Percentiles rank a stretch among this genome's conserved stretches.
Evolutionary conservation across 2,888 invertebrate species (phyloP).

Genomic region (Elegia similella): DNA sequence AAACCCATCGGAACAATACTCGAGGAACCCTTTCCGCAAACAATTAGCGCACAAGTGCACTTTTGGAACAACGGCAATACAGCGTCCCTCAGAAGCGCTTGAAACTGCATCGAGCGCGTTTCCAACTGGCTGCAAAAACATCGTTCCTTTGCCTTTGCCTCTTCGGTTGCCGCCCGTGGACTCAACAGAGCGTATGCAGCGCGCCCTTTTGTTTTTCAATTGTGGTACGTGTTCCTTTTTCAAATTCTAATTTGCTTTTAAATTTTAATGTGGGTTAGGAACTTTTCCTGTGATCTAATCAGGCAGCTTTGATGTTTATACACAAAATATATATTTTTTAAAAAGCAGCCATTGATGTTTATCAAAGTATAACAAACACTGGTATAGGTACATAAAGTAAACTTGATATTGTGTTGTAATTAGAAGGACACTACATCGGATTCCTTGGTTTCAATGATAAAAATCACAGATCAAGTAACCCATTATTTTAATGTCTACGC

Average conservation of each 20-base stretch:
- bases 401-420: slow-evolving; percentile 13
- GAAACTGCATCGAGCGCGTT: slow-evolving; percentile 36
- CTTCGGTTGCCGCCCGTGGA: slow-evolving; percentile 46
- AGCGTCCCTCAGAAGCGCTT: slow-evolving; percentile 50
- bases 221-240: slow-evolving; percentile 36
- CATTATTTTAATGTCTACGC: slow-evolving; percentile 33
- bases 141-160: slow-evolving; percentile 67
- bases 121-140: slow-evolving; percentile 66
- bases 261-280: slow-evolving; percentile 10
- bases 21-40: slow-evolving; percentile 78
- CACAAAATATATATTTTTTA: background rate
- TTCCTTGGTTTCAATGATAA: slow-evolving; percentile 28
- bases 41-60: slow-evolving; percentile 77
- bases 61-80: slow-evolving; percentile 71
- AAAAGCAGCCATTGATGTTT: background rate
- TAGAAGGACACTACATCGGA: slow-evolving; percentile 15
- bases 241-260: slow-evolving; percentile 22
- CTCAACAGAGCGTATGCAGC: slow-evolving; percentile 51
- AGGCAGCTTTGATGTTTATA: background rate
- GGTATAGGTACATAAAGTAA: slow-evolving; percentile 6
- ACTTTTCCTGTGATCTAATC: background rate
- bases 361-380: slow-evolving; percentile 3
- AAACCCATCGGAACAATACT: slow-evolving; percentile 69
- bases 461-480: slow-evolving; percentile 37
- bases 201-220: slow-evolving; percentile 61